Evolutionary conservation across 2,888 invertebrate species (phyloP).

Genomic region (Parascotia fuliginaria): DNA sequence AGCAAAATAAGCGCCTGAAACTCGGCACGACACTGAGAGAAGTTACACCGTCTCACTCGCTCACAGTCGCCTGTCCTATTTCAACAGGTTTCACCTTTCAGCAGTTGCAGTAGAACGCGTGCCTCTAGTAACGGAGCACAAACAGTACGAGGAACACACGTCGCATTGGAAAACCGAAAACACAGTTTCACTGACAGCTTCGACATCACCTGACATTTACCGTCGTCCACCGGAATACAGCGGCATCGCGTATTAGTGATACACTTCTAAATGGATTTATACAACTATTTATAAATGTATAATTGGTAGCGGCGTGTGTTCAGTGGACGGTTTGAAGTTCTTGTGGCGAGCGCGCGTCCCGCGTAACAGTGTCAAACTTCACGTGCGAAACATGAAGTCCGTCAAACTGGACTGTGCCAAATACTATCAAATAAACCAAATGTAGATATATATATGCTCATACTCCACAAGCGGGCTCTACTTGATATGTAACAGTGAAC

Average conservation of each 20-base stretch:
- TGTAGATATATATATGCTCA: slow-evolving; percentile 56
- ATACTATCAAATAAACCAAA: slow-evolving; percentile 63
- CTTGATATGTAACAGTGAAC: slow-evolving; percentile 62
- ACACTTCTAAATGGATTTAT: slow-evolving; percentile 65
- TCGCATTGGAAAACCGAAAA: slow-evolving; percentile 76
- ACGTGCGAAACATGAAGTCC: slow-evolving; percentile 63
- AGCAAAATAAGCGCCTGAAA: slow-evolving; percentile 82
- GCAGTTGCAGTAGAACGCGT: slow-evolving; percentile 80
- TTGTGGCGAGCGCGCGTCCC: slow-evolving; percentile 60
- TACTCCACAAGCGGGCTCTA: slow-evolving; percentile 46
- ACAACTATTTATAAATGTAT: slow-evolving; percentile 79
- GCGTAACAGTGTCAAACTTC: slow-evolving; percentile 56
- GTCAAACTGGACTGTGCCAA: slow-evolving; percentile 72
- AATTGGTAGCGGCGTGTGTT: slow-evolving; percentile 67
- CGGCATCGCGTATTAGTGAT: slow-evolving; percentile 64
- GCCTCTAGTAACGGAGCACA: slow-evolving; percentile 82
- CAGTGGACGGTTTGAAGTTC: slow-evolving; percentile 63
- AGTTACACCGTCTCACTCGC: slow-evolving; percentile 60
- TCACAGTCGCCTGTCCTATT: slow-evolving; percentile 76
- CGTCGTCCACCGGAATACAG: slow-evolving; percentile 64
- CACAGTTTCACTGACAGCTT: slow-evolving; percentile 82
- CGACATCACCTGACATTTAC: slow-evolving; percentile 77
- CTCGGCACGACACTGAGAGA: slow-evolving; percentile 53
- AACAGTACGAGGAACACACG: slow-evolving; percentile 80
- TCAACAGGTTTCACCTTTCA: slow-evolving; percentile 86